Evolutionary conservation across 2,797 vertebrate genomes (phyloP), one percentile per base, ranked within the genome.

Genomic region (Epinephelus malabaricus): DNA sequence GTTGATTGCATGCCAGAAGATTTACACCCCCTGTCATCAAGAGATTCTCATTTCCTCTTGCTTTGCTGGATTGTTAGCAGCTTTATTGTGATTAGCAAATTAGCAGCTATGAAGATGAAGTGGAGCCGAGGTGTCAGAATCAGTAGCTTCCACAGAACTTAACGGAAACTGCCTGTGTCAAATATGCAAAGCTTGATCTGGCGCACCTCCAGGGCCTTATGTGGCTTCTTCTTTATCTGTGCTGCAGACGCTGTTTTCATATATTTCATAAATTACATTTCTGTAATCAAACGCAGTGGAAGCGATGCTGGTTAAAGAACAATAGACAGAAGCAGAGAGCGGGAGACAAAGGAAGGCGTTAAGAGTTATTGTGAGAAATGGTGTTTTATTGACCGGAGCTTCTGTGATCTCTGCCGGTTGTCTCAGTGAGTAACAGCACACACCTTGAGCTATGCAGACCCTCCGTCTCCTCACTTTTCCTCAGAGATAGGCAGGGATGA

Each of bases 1-100:
- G 77, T 50, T 86, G 77, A 82, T 86, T 82, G 75, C 79, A 78
- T 78, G 51, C 63, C 80, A 80, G 51, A 84, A 58, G 69, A 85
- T 89, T 86, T 88, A 62, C 68, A 78, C 71, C 62, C 62, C 56
- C 80, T 69, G 63, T 81, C 64, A 84, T 71, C 60, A 46, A 63
- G 76, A 69, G 62, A 75, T 71, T 84, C 62, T 55, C 25, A 80
- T 86, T 84, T 86, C 74, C 63, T 86, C 58, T 61, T 63, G 38
- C 54, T 62, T 84, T 58, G 49, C 69, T 62, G 27, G 78, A 86
- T 86, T 84, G 69, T 85, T 85, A 69, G 45, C 77, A 84, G 73
- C 79, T 90, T 89, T 81, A 73, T 70, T 83, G 79, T 85, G 73
- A 92, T 92, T 82, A 86, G 79, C 71, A 80, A 89, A 92, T 91